Conservation (phyloP, 92 coral and sea anemone species). For the Epizoanthus stellaris region DNA sequence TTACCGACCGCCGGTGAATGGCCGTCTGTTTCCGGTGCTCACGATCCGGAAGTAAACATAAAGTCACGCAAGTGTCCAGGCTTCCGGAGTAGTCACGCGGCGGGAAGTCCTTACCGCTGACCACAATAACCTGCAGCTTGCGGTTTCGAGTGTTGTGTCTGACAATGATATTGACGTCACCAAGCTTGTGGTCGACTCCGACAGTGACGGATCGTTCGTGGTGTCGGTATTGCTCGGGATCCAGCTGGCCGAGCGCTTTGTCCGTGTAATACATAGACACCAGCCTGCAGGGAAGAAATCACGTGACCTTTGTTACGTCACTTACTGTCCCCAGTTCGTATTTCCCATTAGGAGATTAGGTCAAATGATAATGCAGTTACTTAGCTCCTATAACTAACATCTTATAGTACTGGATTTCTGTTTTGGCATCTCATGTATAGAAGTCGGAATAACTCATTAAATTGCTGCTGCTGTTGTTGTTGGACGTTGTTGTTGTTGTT, state of each 20-base stretch:
- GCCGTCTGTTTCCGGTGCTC: constrained; percentile 84
- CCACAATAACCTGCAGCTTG: constrained; percentile 67
- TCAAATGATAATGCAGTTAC: too few species aligned
- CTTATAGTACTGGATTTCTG: too few species aligned
- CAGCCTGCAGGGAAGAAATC: constrained; percentile 52
- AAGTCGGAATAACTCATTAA: too few species aligned
- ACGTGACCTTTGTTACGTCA: too few species aligned
- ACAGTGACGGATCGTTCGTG: constrained; percentile 61
- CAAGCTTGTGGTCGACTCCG: constrained; percentile 68
- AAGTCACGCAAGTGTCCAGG: constrained; percentile 87
- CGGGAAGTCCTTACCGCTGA: constrained; percentile 82
- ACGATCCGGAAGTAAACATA: constrained; percentile 87
- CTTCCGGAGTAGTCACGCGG: constrained; percentile 89
- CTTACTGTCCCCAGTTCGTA: too few species aligned
- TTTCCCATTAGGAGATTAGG: too few species aligned
- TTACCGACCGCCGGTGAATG: constrained; percentile 80
- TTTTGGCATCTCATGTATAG: too few species aligned
- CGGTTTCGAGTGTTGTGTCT: constrained; percentile 75
- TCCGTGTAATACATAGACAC: constrained; percentile 78
- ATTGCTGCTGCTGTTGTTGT: too few species aligned
- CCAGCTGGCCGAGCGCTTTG: constrained; percentile 63
- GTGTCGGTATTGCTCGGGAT: constrained; percentile 69
- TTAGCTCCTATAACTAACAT: too few species aligned
- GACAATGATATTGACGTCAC: constrained; percentile 68
- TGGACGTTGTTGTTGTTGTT: too few species aligned